Base-by-base conservation (phyloP, 1,140 invertebrate genomes). In the Heliconius eleuchia region DNA sequence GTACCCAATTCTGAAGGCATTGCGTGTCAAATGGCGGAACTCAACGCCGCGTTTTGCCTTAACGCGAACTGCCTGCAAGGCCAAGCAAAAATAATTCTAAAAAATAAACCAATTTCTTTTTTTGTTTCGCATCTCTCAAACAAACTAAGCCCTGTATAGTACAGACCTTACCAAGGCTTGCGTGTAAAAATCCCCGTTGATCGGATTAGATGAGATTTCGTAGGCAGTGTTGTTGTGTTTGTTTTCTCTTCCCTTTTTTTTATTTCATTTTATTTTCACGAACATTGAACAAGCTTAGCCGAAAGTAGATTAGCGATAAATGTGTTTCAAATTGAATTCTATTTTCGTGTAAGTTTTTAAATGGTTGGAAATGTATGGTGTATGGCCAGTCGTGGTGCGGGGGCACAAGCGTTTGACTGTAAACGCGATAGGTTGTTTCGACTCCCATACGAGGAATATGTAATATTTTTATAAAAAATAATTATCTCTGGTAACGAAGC, bases 121-220 rank as follows among this genome's bases (percentile, higher is more conserved):
- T 30, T 30, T 1, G 23, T 66, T 66, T 30, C 60, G 13, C 27
- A n/a, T 66, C n/a, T 66, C 23, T 23, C 23, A 27, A 66, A 66
- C 13, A 27, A 66, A 66, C 60, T 66, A 66, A 66, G 27, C 60
- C 60, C 60, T 66, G 27, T 66, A 66, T 23, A 66, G 60, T 66
- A 66, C 60, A 66, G 60, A 66, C 60, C 60, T 66, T 66, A 55
- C 74, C 57, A 42, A 39, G 74, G 39, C 74, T 80, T 52, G 78
- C 78, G 78, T 76, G 78, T 80, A 76, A 80, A 80, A 80, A 76
- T 76, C 78, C 78, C 46, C 39, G 75, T 70, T 80, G 60, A 46
- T 71, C 78, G 78, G 78, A 80, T 80, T 80, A 80, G 74, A 71
- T 37, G 73, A 55, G 46, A 57, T 74, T 74, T 74, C 55, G 73